A percentile compares a stretch with the other conserved stretches of the same genome.
Conservation (phyloP, 1,140 invertebrate species). For the Bombus ignitus region DNA sequence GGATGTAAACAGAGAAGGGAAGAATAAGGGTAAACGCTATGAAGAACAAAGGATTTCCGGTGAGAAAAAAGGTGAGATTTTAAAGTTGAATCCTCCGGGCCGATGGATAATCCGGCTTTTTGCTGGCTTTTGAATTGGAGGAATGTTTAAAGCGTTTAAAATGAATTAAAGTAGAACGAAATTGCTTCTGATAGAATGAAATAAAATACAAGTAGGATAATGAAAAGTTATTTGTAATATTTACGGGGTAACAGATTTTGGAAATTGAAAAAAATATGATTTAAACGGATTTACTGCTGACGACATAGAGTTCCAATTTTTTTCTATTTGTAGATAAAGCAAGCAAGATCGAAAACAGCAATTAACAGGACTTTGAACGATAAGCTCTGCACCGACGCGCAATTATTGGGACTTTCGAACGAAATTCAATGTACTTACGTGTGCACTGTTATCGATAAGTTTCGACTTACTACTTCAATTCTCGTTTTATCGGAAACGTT, state of each 20-base stretch:
- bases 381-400: background rate
- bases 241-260: background rate
- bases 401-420: background rate
- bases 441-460: background rate
- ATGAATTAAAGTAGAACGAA: no score
- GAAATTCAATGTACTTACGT: background rate
- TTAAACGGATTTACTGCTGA: background rate
- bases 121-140: background rate
- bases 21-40: background rate
- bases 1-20: background rate
- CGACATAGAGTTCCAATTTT: background rate
- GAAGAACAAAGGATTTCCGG: background rate
- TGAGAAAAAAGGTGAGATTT: background rate
- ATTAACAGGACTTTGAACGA: constrained; percentile 5
- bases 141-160: background rate
- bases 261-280: background rate
- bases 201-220: no score
- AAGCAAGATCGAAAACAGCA: background rate
- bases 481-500: background rate
- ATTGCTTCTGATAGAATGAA: no score
- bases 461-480: background rate
- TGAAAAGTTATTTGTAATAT: background rate
- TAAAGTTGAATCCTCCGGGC: background rate
- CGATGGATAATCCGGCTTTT: background rate
- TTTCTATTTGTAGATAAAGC: background rate